phyloP scores from a whole-genome alignment of 2,888 invertebrate genomes.

The Argynnis bischoffii region DNA sequence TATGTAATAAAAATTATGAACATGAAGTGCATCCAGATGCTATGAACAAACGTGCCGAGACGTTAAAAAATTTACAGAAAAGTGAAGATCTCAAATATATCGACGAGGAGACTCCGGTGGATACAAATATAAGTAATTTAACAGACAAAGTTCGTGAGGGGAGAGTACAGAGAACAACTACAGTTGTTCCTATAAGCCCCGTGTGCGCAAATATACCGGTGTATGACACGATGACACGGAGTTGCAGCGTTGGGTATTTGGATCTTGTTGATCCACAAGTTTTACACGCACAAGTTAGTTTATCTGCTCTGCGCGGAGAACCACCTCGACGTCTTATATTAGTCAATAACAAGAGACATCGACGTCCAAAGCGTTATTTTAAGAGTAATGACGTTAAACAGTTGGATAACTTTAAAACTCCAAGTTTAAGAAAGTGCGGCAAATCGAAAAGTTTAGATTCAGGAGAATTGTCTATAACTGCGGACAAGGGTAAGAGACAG shows the following conservation, averaged over 20 bases:
- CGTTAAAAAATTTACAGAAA: constrained; percentile 64
- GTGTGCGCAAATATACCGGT: constrained; percentile 70
- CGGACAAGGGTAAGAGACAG: constrained; percentile 65
- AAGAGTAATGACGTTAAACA: constrained; percentile 57
- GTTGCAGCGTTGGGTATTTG: constrained; percentile 94
- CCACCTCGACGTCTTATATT: constrained; percentile 89
- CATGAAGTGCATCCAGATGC: constrained; percentile 71
- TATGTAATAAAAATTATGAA: constrained; percentile 70
- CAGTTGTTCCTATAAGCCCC: constrained; percentile 86
- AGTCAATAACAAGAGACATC: constrained; percentile 85
- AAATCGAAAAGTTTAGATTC: constrained; percentile 94
- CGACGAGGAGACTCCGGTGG: constrained; percentile 85
- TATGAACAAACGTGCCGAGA: constrained; percentile 56
- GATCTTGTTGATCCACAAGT: constrained; percentile 90
- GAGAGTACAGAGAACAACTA: constrained; percentile 76
- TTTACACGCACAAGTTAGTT: constrained; percentile 88
- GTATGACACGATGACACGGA: constrained; percentile 88
- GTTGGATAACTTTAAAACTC: constrained; percentile 56
- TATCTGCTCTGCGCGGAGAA: constrained; percentile 87
- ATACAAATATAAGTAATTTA: constrained; percentile 53
- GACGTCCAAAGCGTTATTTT: constrained; percentile 66
- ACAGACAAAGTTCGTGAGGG: constrained; percentile 54
- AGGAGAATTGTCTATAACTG: constrained; percentile 87
- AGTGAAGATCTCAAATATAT: constrained; percentile 86
- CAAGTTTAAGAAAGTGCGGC: constrained; percentile 86